Base-by-base conservation (phyloP, 2,888 invertebrate species). In the Dione vanillae region DNA sequence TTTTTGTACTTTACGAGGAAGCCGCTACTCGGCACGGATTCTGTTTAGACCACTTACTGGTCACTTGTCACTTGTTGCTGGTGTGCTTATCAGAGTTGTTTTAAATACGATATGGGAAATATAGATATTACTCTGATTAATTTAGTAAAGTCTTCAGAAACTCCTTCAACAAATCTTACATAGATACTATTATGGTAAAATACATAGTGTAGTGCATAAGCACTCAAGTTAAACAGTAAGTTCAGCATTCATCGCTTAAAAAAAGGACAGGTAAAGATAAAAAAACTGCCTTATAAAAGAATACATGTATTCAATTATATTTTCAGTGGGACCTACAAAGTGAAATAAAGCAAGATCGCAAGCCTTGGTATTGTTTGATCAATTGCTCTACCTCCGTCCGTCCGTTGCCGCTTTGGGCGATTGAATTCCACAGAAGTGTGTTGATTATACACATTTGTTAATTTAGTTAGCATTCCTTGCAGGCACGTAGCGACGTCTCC, bases 1-100 rank as follows among this genome's bases (percentile, higher is more conserved):
- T 67, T 51, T 67, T 61, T 16, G 51, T 61, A 51, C 51, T 67
- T 67, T 61, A 67, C 47, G 59, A 67, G 41, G 51, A 61, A 27
- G 41, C 27, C 41, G 59, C 49, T 16, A 41, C 40, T n/a, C 12
- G n/a, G 59, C 16, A 10, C 16, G 11, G 67, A 51, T 49, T 59
- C 20, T 20, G 49, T 27, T 51, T 41, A 67, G 49, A 27, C 12
- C 6, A 12, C n/a, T 51, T 59, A 51, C 14, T 41, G 0, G 59
- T 14, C 9, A 19, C 9, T 47, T 2, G 43, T 16, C 12, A 27
- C n/a, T 40, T 37, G 9, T n/a, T 47, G 47, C 47, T 45, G 1
- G 7, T 45, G 6, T 45, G 45, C n/a, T n/a, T n/a, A n/a, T n/a
- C n/a, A n/a, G n/a, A n/a, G n/a, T n/a, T n/a, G n/a, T n/a, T n/a